Evolutionary conservation across 2,888 invertebrate species (phyloP).

Genomic region (Antheraea yamamai): DNA sequence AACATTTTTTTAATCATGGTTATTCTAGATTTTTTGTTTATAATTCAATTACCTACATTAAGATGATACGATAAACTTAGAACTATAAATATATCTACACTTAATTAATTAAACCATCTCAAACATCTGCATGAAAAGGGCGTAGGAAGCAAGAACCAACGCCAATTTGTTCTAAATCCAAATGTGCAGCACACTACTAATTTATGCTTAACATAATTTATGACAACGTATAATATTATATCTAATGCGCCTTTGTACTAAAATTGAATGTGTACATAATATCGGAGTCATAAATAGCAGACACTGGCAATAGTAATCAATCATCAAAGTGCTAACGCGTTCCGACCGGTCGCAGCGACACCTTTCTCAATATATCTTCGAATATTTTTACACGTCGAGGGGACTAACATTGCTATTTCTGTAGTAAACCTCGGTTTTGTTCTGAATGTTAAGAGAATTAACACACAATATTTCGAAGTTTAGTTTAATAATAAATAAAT

Average conservation of each 20-base stretch:
- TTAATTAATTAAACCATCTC: background rate
- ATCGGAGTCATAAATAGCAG: conserved; percentile 33
- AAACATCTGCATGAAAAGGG: background rate
- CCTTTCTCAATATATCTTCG: conserved; percentile 55
- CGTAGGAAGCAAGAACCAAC: background rate
- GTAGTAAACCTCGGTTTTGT: conserved; percentile 33
- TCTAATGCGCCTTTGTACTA: background rate
- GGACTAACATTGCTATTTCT: conserved; percentile 70
- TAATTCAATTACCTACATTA: background rate
- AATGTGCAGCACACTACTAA: background rate
- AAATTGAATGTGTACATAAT: conserved; percentile 21
- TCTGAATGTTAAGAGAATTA: background rate
- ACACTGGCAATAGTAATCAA: conserved; percentile 47
- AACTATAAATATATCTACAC: background rate
- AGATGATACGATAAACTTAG: background rate
- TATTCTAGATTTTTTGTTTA: background rate
- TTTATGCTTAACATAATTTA: background rate
- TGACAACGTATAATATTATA: background rate
- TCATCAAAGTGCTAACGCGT: conserved; percentile 48
- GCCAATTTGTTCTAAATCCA: background rate
- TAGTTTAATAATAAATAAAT: too few species aligned
- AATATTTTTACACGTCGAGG: conserved; percentile 71
- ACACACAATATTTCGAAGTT: background rate
- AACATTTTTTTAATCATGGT: background rate
- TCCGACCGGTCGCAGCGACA: conserved; percentile 55